A percentile compares a stretch with the other conserved stretches of the same genome.
These are phyloP conservation scores for Venustoraphidia nigricollis DNA, from an alignment of 2,888 invertebrate species.

Conservation along the genomic window DNA sequence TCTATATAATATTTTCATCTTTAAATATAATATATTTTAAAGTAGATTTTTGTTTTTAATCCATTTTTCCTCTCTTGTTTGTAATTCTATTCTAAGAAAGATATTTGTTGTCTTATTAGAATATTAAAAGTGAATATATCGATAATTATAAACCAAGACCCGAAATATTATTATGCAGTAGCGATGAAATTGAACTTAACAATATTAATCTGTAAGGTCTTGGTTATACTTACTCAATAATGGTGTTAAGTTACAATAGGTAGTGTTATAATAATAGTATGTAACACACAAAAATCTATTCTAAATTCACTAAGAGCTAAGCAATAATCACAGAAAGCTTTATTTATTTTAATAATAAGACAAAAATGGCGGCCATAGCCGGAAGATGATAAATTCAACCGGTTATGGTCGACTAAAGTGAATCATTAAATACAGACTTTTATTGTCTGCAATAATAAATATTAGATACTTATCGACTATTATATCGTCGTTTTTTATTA, in stretches of 20 bases:
- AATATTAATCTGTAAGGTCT: background rate
- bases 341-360: background rate
- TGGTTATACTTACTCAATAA: background rate
- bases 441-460: background rate
- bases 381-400: background rate
- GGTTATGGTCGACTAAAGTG: background rate
- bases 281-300: background rate
- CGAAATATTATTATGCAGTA: background rate
- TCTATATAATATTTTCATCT: background rate
- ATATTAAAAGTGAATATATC: background rate
- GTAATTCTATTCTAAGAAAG: background rate
- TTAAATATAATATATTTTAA: background rate
- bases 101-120: background rate
- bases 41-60: background rate
- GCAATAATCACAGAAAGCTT: conserved; percentile 2
- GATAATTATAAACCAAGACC: background rate
- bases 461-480: background rate
- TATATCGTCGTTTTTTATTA: background rate
- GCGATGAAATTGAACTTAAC: too few relatives aligned
- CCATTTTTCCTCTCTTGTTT: background rate
- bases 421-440: background rate
- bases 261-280: background rate
- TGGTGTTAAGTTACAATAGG: background rate
- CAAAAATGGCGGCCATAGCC: background rate
- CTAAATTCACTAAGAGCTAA: background rate